Conservation (phyloP, 2,797 vertebrate species). For the Leontopithecus rosalia region DNA sequence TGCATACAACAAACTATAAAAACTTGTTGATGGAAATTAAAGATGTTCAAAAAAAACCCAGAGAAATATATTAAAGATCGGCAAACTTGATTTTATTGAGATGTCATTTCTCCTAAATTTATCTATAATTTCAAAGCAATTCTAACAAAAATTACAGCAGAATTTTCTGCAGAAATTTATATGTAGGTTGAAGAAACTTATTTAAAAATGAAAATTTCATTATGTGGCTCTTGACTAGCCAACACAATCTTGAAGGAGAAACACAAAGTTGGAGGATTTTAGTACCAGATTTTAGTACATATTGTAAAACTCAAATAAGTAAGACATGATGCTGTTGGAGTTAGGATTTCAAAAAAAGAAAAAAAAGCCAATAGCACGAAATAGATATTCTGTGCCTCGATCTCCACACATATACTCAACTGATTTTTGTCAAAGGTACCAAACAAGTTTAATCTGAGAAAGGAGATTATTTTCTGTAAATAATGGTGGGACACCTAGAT, state of each 20-base stretch:
- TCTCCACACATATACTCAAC: not conserved
- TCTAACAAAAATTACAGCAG: not conserved
- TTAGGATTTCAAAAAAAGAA: not conserved
- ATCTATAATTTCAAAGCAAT: not conserved
- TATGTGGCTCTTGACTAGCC: not conserved
- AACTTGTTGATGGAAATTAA: not conserved
- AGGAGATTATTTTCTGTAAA: not conserved
- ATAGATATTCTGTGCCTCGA: not conserved
- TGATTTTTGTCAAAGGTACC: not conserved
- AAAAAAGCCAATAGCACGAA: not conserved
- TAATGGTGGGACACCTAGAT: not conserved
- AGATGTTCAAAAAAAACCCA: not conserved
- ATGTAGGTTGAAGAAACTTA: not conserved
- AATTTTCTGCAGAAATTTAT: not conserved
- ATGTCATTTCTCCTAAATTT: not conserved
- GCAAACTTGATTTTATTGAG: not conserved
- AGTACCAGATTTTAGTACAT: not conserved
- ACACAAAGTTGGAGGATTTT: not conserved
- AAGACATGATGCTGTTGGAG: not conserved
- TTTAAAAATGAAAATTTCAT: not conserved
- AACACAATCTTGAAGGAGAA: not conserved
- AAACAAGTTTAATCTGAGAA: not conserved
- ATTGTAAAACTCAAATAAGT: not conserved
- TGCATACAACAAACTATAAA: not conserved
- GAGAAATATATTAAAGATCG: not conserved